Evolutionary conservation across 2,113 vertebrate genomes (phyloP).

Genomic region (Rafetus swinhoei): DNA sequence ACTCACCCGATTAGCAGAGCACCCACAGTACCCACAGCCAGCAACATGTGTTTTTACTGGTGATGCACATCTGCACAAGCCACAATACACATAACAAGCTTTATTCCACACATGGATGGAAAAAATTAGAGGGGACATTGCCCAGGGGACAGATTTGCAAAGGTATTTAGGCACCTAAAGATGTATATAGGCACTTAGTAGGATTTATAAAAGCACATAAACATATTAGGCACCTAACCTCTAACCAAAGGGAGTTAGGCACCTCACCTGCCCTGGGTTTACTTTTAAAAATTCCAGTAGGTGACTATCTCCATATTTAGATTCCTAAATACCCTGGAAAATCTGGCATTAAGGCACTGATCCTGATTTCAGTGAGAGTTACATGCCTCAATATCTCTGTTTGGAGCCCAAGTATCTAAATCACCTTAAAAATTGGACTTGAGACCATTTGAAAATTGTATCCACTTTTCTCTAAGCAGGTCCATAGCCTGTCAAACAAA

Average conservation of each 20-base stretch:
- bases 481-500: fast-evolving
- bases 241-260: neutral
- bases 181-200: no score
- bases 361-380: neutral
- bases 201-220: neutral
- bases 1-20: no score
- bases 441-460: neutral
- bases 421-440: neutral
- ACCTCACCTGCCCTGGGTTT: neutral
- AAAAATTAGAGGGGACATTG: no score
- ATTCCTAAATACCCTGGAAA: neutral
- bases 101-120: no score
- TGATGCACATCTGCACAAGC: no score
- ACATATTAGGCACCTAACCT: neutral
- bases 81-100: no score
- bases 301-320: neutral
- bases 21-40: no score
- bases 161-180: no score
- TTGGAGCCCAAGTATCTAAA: neutral
- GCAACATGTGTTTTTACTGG: no score
- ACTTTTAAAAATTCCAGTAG: neutral
- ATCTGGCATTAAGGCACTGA: neutral
- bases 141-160: no score
- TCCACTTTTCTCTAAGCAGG: neutral
- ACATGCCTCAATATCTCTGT: neutral